Evolutionary conservation across 1,140 invertebrate genomes (phyloP).

Genomic region (Thaumetopoea pityocampa): DNA sequence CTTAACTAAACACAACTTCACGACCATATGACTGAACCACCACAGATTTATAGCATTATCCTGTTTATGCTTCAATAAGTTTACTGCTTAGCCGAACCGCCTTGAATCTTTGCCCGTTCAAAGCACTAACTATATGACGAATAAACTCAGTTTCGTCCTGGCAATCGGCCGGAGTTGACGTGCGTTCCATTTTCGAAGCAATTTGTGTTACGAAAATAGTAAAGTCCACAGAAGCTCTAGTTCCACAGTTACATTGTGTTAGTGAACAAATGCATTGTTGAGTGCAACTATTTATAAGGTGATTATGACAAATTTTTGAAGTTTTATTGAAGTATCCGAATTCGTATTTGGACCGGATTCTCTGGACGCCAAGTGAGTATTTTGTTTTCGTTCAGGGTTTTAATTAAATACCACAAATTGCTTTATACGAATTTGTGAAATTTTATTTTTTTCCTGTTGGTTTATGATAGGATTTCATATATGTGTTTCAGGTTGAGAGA

Average conservation of each 20-base stretch:
- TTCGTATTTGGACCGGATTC: constrained; percentile 8
- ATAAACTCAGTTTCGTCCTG: constrained; percentile 28
- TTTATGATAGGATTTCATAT: too few species aligned
- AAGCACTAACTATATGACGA: constrained; percentile 24
- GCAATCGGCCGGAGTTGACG: constrained; percentile 23
- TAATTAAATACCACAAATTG: not conserved
- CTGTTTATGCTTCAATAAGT: constrained; percentile 42
- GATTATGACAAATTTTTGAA: constrained; percentile 1
- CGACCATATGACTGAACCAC: constrained; percentile 32
- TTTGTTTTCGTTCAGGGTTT: not conserved
- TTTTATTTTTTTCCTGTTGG: constrained; percentile 1
- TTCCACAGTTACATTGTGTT: constrained; percentile 10
- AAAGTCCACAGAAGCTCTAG: constrained; percentile 16
- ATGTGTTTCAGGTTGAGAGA: too few species aligned
- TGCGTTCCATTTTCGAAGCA: constrained; percentile 17
- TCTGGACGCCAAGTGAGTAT: constrained; percentile 10
- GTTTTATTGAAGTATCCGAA: not conserved
- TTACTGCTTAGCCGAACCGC: constrained; percentile 34
- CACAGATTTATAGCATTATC: constrained; percentile 42
- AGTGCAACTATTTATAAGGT: constrained; percentile 11
- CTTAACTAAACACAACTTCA: constrained; percentile 12
- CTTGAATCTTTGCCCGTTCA: constrained; percentile 30
- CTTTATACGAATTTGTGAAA: not conserved
- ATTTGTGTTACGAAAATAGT: constrained; percentile 44
- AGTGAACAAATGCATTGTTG: constrained; percentile 13